Evolutionary conservation across 2,888 invertebrate species (phyloP), one percentile per base, ranked within the genome.

Genomic region (Malachius bipustulatus): DNA sequence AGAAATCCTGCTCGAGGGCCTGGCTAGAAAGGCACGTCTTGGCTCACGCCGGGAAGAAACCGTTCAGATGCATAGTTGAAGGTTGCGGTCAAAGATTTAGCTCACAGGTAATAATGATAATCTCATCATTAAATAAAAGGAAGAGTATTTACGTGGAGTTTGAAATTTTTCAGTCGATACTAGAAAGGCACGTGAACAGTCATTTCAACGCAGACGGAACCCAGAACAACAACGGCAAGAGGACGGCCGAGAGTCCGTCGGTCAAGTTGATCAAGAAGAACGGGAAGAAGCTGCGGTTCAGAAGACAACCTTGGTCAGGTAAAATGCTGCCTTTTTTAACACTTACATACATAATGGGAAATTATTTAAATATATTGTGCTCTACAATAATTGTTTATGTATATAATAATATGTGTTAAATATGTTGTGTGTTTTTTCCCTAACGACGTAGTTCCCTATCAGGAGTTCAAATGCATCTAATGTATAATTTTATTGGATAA

Each of bases 1-100:
- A 85, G 58, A 81, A 82, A 19, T 93, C 93, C 4, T 90, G 90
- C 57, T 91, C 91, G 4, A 72, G 87, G 36, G 78, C 88, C 36
- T 96, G 94, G 94, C 66, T 94, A 46, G 90, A 93, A 60, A 71
- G 93, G 30, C 94, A 94, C 64, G 84, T 93, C 29, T 66, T 90
- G 32, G 82, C 82, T 1, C 94, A 94, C 63, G 89, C 89, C 29
- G 79, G 79, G 34, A 89, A 84, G 63, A 91, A 93, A 60, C 91
- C 91, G 14, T 93, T 89, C 69, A 79, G 85, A 54, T 96, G 94
- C 66, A 93, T 94, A 60, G 87, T 96, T 49, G 90, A 89, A 56
- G 84, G 89, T 51, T 96, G 94, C 64, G 88, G 90, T 50, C 75
- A 75, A 52, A 70, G 87, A 52, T 87, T 87, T 58, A 83, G 82